Conservation (phyloP, 2,797 vertebrate species). For the Corythornis leucogaster region DNA sequence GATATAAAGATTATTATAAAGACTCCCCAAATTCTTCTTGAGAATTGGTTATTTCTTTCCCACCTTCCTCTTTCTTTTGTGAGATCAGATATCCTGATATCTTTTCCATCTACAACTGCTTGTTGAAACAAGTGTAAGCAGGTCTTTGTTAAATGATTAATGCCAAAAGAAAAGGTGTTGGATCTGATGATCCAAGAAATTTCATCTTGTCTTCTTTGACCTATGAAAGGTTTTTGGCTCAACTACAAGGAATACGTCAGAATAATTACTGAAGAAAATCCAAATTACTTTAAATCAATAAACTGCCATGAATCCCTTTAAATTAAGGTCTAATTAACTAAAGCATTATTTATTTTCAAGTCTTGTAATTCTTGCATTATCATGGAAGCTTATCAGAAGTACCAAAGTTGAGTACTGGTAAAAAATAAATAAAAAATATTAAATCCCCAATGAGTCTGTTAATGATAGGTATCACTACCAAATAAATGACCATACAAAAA, state of each 20-base stretch:
- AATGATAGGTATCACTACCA: neutral
- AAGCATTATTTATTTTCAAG: constrained; percentile 33
- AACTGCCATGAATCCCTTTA: neutral
- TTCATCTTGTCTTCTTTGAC: neutral
- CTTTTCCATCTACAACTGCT: neutral
- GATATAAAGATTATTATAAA: neutral
- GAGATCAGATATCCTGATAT: neutral
- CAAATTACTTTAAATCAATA: neutral
- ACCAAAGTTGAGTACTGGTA: neutral
- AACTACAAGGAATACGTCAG: neutral
- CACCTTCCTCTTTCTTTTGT: neutral
- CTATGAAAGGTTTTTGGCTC: neutral
- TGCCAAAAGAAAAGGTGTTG: neutral
- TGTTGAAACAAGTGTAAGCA: neutral
- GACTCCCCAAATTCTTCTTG: neutral
- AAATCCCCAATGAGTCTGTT: constrained; percentile 1
- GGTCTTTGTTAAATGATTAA: neutral
- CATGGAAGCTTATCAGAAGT: constrained; percentile 20
- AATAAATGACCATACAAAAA: neutral
- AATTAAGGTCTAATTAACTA: constrained; percentile 16
- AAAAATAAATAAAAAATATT: neutral
- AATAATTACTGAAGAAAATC: neutral
- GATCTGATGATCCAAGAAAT: neutral
- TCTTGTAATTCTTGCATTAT: constrained; percentile 18
- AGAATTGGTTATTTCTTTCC: neutral